phyloP scores from a whole-genome alignment of 2,113 vertebrate species.

The Bungarus multicinctus region DNA sequence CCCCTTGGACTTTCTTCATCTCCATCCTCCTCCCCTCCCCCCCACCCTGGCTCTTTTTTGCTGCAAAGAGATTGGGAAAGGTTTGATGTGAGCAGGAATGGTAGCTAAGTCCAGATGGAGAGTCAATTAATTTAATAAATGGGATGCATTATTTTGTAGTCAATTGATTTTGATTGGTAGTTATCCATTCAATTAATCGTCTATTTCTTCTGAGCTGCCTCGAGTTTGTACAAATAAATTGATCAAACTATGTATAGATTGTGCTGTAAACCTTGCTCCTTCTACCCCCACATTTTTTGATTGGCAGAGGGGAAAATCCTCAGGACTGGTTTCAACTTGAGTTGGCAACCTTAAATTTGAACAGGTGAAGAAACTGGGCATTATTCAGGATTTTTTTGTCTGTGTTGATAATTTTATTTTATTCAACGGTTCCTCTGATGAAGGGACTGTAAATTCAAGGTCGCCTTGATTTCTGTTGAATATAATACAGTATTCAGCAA shows the following conservation, averaged over 20 bases:
- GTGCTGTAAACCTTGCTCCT: no score
- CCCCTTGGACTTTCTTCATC: not conserved
- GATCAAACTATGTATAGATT: not conserved
- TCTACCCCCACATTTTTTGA: no score
- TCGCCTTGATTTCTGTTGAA: not conserved
- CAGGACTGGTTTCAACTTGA: not conserved
- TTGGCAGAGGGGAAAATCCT: not conserved
- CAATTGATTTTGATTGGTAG: not conserved
- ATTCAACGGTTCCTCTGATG: not conserved
- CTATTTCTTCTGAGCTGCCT: not conserved
- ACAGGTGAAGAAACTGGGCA: not conserved
- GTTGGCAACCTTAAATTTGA: not conserved
- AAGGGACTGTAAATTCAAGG: not conserved
- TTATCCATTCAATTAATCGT: not conserved
- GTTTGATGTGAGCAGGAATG: not conserved
- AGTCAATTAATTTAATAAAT: not conserved
- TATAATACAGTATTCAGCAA: not conserved
- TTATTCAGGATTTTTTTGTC: not conserved
- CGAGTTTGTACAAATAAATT: not conserved
- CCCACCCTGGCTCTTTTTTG: not conserved
- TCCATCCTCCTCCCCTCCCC: not conserved
- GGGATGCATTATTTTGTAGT: not conserved
- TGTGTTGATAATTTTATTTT: not conserved
- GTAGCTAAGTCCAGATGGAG: not conserved
- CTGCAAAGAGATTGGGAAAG: not conserved